These are phyloP conservation scores for Spinus pinus DNA, from an alignment of 2,797 vertebrate species.

Conservation along the genomic window DNA sequence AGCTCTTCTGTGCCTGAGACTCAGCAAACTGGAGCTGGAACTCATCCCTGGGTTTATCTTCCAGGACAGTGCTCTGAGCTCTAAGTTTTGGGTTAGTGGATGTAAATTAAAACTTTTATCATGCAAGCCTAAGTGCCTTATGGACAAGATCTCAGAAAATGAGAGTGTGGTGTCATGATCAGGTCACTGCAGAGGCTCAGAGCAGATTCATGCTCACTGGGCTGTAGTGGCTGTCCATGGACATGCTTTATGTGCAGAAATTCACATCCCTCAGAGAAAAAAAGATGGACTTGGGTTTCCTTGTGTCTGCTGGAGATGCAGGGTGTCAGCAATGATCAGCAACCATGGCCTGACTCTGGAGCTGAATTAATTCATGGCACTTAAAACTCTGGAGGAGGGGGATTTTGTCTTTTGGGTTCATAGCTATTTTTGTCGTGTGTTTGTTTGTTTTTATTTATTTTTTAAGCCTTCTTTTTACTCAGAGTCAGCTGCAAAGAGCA, in stretches of 20 bases:
- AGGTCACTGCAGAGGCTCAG: not conserved
- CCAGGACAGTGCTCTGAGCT: not conserved
- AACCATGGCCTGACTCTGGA: not conserved
- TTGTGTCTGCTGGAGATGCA: not conserved
- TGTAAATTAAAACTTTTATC: not conserved
- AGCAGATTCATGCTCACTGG: not conserved
- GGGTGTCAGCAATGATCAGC: not conserved
- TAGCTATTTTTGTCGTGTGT: not conserved
- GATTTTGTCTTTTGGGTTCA: not conserved
- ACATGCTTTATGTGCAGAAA: not conserved
- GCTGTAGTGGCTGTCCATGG: not conserved
- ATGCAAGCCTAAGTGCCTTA: not conserved
- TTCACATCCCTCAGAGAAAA: not conserved
- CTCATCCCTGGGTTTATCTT: not conserved
- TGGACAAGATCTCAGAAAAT: not conserved
- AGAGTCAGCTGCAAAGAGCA: not conserved
- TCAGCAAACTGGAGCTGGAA: not conserved
- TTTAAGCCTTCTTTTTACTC: not conserved
- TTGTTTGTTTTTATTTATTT: not conserved
- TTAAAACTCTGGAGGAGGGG: not conserved
- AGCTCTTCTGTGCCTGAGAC: not conserved
- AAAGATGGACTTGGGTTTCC: not conserved
- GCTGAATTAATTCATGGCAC: not conserved
- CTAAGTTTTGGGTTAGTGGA: not conserved
- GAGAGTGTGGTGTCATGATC: not conserved